These are phyloP conservation scores for Poicephalus gulielmi DNA, from an alignment of 2,113 vertebrate species.

Conservation along the genomic window DNA sequence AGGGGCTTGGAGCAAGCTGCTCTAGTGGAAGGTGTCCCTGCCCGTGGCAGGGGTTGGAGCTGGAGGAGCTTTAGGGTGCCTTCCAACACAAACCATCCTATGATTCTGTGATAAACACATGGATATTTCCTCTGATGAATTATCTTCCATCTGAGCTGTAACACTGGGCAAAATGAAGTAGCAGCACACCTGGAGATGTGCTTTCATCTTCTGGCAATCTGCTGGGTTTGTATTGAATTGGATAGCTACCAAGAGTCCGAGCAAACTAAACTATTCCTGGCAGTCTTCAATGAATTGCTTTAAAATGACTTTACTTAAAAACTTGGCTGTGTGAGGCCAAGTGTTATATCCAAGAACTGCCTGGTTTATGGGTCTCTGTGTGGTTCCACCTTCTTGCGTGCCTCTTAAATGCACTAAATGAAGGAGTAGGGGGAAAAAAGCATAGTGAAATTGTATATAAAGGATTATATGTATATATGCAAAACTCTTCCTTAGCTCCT, in stretches of 20 bases:
- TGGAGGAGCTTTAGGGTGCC: not conserved
- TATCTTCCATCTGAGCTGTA: not conserved
- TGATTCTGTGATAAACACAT: not conserved
- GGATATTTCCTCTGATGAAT: not conserved
- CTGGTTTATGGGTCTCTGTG: not conserved
- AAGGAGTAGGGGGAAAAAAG: not conserved
- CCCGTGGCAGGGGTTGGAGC: accelerated
- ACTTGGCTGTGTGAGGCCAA: not conserved
- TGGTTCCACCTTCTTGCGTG: not conserved
- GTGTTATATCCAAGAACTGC: not conserved
- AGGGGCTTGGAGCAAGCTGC: too few relatives aligned
- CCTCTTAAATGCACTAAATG: not conserved
- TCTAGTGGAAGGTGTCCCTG: not conserved
- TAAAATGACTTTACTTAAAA: not conserved
- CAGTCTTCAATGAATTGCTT: not conserved
- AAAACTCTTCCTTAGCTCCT: not conserved
- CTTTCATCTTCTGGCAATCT: not conserved
- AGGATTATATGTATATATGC: not conserved
- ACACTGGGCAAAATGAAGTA: not conserved
- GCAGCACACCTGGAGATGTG: not conserved
- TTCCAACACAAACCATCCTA: not conserved
- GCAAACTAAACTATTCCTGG: not conserved
- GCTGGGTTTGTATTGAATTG: not conserved
- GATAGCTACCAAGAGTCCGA: not conserved
- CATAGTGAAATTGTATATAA: not conserved